Evolutionary conservation across 2,113 vertebrate genomes (phyloP).

Genomic region (Myrmecobius fasciatus): DNA sequence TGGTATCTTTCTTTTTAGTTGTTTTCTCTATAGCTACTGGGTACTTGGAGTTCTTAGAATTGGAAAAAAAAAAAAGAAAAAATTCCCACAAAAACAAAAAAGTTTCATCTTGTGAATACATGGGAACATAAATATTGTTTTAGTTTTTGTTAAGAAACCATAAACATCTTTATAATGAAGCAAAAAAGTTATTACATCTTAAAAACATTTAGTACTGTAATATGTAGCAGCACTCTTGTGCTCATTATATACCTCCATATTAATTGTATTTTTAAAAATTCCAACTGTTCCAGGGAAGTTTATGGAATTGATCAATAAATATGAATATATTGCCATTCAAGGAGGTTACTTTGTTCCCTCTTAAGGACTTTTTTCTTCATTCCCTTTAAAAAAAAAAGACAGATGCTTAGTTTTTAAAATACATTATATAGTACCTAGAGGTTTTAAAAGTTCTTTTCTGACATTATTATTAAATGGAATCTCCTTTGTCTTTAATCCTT

Average conservation of each 20-base stretch:
- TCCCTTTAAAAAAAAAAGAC: background rate
- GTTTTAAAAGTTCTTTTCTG: constrained; percentile 12
- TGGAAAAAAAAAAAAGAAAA: constrained; percentile 25
- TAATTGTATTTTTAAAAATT: constrained; percentile 53
- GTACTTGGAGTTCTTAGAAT: constrained; percentile 16
- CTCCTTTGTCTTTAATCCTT: constrained; percentile 52
- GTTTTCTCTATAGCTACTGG: constrained; percentile 43
- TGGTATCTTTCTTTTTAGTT: constrained; percentile 67
- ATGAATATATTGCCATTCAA: constrained; percentile 24
- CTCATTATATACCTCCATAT: background rate
- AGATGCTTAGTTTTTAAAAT: background rate
- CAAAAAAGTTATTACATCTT: constrained; percentile 36
- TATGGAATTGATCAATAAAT: background rate
- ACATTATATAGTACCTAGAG: background rate
- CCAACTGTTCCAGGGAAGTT: background rate
- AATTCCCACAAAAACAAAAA: background rate
- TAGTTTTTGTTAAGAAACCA: constrained; percentile 3
- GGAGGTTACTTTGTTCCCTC: background rate
- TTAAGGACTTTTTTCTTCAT: background rate
- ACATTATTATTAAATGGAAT: constrained; percentile 27
- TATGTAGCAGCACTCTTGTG: constrained; percentile 1
- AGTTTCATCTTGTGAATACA: background rate
- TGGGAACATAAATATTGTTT: background rate
- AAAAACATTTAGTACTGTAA: background rate
- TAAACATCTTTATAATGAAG: constrained; percentile 27